Evolutionary conservation across 2,888 invertebrate genomes (phyloP), one percentile per base, ranked within the genome.

Genomic region (Tethea ocularis): DNA sequence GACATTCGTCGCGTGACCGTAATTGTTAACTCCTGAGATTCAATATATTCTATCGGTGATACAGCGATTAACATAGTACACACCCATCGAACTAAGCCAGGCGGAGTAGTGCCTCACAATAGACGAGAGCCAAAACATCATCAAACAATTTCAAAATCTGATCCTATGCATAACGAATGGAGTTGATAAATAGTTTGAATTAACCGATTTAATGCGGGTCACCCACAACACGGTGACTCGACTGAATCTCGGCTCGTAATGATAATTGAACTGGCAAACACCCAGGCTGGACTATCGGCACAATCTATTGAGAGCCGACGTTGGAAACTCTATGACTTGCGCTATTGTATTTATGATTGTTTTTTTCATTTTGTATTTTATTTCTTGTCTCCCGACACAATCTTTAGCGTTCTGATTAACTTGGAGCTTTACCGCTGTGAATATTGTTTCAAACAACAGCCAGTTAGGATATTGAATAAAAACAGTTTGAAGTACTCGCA

Each of bases 191-290:
- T 91, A 91, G 90, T 91, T 91, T 88, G 90, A 92, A 93, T 92
- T 92, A 91, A 93, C 93, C 92, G 92, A 93, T 93, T 91, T 91
- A 92, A 92, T 92, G 90, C 93, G 93, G 93, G 93, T 93, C 93
- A 92, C 91, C 90, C 91, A 89, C 84, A 87, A 83, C 86, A 90
- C 74, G 82, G 87, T 93, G 93, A 93, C 87, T 88, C 77, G 84
- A 76, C 91, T 75, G 79, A 83, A 86, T 88, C 83, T 84, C 80
- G 72, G 71, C 80, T 85, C 82, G 85, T 92, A 91, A 93, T 93
- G 91, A 92, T 93, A 93, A 93, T 93, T 93, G 93, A 88, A 92
- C 93, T 91, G 90, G 91, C 93, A 93, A 93, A 93, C 93, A 93
- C 93, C 91, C 89, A 90, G 88, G 68, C 77, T 80, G 84, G 82